phyloP scores from a whole-genome alignment of 2,888 invertebrate genomes.

The Agapostemon virescens region DNA sequence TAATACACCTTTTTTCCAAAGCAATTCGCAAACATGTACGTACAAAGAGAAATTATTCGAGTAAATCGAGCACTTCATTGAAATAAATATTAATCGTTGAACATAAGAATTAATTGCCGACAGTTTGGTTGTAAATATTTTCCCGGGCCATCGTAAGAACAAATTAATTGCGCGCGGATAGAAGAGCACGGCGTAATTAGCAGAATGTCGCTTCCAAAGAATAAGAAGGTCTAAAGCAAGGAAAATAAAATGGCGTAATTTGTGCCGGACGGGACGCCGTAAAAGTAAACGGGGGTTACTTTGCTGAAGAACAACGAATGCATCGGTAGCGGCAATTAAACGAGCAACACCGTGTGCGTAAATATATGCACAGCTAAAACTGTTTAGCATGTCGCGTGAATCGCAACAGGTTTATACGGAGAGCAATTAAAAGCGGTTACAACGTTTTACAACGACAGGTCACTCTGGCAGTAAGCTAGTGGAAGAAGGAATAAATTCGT shows the following conservation, averaged over 20 bases:
- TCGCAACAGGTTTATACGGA: slow-evolving; percentile 38
- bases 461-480: background rate
- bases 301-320: slow-evolving; percentile 35
- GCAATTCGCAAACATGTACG: background rate
- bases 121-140: background rate
- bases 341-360: slow-evolving; percentile 1
- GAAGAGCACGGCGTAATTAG: background rate
- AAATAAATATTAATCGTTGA: background rate
- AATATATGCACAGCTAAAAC: slow-evolving; percentile 29
- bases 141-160: background rate
- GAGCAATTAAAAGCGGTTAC: slow-evolving; percentile 42
- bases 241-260: slow-evolving; percentile 3
- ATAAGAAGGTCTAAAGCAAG: background rate
- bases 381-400: slow-evolving; percentile 42
- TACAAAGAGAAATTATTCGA: background rate
- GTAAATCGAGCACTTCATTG: background rate
- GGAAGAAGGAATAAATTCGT: background rate
- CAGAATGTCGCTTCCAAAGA: background rate
- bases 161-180: background rate
- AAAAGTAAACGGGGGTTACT: slow-evolving; percentile 25
- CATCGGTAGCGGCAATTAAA: slow-evolving; percentile 46
- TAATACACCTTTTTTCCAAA: background rate
- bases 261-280: slow-evolving; percentile 15
- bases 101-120: background rate
- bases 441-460: slow-evolving; percentile 27